These are phyloP conservation scores for Gobiocypris rarus DNA, from an alignment of 2,113 vertebrate species.

Conservation along the genomic window DNA sequence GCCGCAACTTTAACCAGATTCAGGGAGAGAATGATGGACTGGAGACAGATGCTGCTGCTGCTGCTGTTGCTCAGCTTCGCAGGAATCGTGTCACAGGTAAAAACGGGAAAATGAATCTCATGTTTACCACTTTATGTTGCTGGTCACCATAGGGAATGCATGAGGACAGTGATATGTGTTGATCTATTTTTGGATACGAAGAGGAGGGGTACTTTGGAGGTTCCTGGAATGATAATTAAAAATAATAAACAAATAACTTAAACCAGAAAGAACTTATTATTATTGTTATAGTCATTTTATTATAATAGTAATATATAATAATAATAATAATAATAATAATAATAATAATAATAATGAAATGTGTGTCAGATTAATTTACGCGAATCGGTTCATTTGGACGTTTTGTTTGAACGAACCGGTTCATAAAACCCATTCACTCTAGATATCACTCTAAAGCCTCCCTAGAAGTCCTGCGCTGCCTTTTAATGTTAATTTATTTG, in stretches of 20 bases:
- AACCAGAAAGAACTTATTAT: not conserved
- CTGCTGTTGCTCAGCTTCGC: constrained; percentile 26
- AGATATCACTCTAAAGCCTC: not conserved
- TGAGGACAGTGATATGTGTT: constrained; percentile 5
- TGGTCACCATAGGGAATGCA: constrained; percentile 4
- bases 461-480: too few species aligned
- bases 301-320: too few species aligned
- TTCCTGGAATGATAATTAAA: not conserved
- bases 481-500: not conserved
- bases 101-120: not conserved
- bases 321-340: not conserved
- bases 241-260: not conserved
- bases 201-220: constrained; percentile 39
- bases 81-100: constrained; percentile 43
- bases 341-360: not conserved
- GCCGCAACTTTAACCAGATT: constrained; percentile 14
- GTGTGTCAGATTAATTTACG: not conserved
- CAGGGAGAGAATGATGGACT: constrained; percentile 22
- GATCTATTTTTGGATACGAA: constrained; percentile 51
- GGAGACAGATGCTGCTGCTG: constrained; percentile 3
- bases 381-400: not conserved
- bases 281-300: not conserved
- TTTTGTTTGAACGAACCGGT: not conserved
- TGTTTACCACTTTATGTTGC: constrained; percentile 33
- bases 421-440: not conserved